These are phyloP conservation scores for Cossypha niveicapilla DNA, from an alignment of 2,797 vertebrate species.

Conservation along the genomic window DNA sequence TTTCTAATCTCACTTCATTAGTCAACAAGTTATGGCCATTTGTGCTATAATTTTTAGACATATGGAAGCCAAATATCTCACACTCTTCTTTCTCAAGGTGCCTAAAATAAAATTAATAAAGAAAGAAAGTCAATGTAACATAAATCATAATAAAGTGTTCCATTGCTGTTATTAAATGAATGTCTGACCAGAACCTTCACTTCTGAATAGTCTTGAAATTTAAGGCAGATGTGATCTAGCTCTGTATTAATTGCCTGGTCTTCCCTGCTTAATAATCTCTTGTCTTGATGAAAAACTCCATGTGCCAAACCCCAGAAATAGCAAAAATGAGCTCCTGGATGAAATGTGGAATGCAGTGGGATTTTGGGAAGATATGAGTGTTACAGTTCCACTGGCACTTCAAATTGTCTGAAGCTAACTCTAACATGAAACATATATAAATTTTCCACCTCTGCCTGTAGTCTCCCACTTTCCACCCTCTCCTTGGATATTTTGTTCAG, in stretches of 20 bases:
- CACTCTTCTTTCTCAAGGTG: background rate
- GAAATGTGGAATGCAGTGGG: background rate
- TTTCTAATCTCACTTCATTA: conserved; percentile 24
- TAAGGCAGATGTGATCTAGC: background rate
- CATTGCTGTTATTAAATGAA: background rate
- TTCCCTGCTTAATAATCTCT: background rate
- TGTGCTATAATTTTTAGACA: background rate
- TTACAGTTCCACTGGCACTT: background rate
- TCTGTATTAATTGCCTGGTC: background rate
- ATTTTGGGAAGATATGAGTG: background rate
- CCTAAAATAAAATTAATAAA: background rate
- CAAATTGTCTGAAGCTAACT: background rate
- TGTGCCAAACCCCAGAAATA: background rate
- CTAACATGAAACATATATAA: background rate
- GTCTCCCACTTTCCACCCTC: background rate
- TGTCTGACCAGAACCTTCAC: background rate
- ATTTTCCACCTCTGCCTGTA: background rate
- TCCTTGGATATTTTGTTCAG: background rate
- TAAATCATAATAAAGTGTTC: background rate
- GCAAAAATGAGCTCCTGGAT: background rate
- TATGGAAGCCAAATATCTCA: background rate
- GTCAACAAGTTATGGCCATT: background rate
- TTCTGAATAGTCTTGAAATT: background rate
- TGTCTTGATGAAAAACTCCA: background rate
- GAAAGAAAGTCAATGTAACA: background rate